Evolutionary conservation across 2,113 vertebrate species (phyloP).

Genomic region (Tachuris rubrigastra): DNA sequence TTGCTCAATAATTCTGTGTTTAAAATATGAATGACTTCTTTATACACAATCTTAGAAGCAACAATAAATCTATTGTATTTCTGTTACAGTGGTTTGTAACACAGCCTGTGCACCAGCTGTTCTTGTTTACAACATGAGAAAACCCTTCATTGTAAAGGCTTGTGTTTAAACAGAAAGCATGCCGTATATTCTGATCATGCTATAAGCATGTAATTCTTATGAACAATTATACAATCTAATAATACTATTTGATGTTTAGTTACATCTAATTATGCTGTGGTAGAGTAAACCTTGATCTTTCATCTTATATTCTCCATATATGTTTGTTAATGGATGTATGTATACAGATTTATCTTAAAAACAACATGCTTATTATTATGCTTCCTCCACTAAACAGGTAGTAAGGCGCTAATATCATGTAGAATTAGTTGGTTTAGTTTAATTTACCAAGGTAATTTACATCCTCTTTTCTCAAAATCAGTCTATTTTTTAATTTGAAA

Average conservation of each 20-base stretch:
- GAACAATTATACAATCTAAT: neutral
- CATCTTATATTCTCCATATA: neutral
- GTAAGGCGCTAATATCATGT: neutral
- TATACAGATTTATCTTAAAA: neutral
- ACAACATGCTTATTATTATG: neutral
- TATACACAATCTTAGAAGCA: constrained; percentile 54
- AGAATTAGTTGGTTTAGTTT: constrained; percentile 13
- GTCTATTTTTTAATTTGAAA: constrained; percentile 18
- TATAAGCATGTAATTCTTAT: neutral
- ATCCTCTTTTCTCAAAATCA: constrained; percentile 16
- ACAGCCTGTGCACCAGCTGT: constrained; percentile 52
- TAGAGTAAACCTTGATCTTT: neutral
- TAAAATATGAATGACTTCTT: constrained; percentile 72
- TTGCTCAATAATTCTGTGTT: constrained; percentile 34
- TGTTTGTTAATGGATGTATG: neutral
- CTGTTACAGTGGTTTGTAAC: constrained; percentile 22
- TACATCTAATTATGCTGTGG: neutral
- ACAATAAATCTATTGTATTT: constrained; percentile 71
- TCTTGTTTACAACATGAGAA: constrained; percentile 55
- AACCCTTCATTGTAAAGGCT: neutral
- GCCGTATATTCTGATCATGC: neutral
- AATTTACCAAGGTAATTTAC: neutral
- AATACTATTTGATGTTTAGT: neutral
- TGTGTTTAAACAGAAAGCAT: neutral
- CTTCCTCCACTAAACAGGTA: neutral